These are phyloP conservation scores for Artemia sinica DNA, from an alignment of 2,888 invertebrate genomes.

Conservation along the genomic window DNA sequence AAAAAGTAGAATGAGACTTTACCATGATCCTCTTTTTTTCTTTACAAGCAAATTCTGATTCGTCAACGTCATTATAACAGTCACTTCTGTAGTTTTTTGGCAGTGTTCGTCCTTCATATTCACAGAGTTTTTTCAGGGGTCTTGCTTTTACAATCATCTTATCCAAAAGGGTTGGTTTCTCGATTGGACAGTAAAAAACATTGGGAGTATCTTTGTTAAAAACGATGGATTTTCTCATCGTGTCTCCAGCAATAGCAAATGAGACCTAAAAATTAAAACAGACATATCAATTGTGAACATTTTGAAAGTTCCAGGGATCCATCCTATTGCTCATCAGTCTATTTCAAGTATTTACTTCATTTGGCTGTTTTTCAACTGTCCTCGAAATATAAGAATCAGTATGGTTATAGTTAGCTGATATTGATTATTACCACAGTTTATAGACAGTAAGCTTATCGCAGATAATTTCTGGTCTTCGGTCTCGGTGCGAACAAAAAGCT, in stretches of 20 bases:
- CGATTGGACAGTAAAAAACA: conserved; percentile 58
- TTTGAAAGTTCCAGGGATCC: neutral
- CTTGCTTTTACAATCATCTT: conserved; percentile 46
- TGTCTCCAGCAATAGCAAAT: conserved; percentile 41
- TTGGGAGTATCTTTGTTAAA: conserved; percentile 61
- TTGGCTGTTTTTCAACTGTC: neutral
- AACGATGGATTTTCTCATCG: conserved; percentile 57
- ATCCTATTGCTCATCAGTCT: neutral
- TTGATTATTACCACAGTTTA: too few species aligned
- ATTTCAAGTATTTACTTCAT: neutral
- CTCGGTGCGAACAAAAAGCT: too few species aligned
- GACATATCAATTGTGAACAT: too few species aligned
- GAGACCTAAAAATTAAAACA: conserved; percentile 25
- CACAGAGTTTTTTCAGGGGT: conserved; percentile 49
- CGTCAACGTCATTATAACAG: conserved; percentile 61
- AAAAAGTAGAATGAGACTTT: neutral
- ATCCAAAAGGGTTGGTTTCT: conserved; percentile 54
- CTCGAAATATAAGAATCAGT: too few species aligned
- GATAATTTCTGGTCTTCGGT: too few species aligned
- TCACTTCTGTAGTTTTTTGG: conserved; percentile 57
- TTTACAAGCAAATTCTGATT: conserved; percentile 58
- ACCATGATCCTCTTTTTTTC: conserved; percentile 64
- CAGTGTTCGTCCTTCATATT: conserved; percentile 48
- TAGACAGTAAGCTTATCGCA: too few species aligned
- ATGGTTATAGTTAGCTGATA: too few species aligned